Evolutionary conservation across 2,113 vertebrate genomes (phyloP).

Genomic region (Mobula hypostoma): DNA sequence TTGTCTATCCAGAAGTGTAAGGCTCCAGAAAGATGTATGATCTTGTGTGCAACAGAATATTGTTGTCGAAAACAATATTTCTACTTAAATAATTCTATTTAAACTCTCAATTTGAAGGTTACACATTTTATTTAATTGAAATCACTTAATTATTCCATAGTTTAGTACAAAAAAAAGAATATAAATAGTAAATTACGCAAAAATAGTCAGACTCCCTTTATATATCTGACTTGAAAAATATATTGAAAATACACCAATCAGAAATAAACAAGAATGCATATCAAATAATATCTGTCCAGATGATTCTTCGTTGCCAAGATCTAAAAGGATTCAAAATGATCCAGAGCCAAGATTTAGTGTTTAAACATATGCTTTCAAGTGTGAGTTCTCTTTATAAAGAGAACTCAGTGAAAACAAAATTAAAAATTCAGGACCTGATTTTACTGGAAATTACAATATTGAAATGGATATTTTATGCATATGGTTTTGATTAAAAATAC

Average conservation of each 20-base stretch:
- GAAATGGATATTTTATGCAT: constrained; percentile 7
- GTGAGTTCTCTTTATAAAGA: too few relatives aligned
- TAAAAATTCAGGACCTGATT: neutral
- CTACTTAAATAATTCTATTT: neutral
- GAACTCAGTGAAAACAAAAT: neutral
- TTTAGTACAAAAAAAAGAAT: neutral
- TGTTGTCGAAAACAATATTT: too few relatives aligned
- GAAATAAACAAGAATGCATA: neutral
- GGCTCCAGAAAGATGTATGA: too few relatives aligned
- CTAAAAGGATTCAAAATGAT: neutral
- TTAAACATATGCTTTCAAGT: neutral
- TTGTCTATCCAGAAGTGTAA: too few relatives aligned
- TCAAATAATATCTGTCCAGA: neutral
- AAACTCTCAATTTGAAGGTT: neutral
- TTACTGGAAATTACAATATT: neutral
- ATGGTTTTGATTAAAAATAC: constrained; percentile 26
- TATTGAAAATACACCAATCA: neutral
- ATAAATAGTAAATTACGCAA: neutral
- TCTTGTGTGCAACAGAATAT: too few relatives aligned
- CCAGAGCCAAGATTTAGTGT: neutral
- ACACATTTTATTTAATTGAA: neutral
- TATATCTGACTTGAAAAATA: neutral
- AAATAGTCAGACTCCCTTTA: neutral
- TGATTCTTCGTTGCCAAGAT: neutral
- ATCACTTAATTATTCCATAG: neutral